Evolutionary conservation across 2,113 vertebrate species (phyloP), one percentile per base, ranked within the genome.

Genomic region (Cheilinus undulatus): DNA sequence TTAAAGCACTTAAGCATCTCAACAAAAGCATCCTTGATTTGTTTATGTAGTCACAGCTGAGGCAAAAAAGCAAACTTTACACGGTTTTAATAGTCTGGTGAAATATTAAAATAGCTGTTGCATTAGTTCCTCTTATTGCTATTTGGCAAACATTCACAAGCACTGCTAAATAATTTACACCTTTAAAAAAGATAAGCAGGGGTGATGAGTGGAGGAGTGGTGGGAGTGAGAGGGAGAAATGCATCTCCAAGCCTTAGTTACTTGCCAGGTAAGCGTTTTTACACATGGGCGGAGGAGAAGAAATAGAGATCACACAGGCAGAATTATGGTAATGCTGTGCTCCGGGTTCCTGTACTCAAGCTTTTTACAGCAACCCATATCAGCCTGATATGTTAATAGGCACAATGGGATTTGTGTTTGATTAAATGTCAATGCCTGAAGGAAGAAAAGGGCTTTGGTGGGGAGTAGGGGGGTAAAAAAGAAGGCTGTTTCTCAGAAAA

Each of bases 401-500:
- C 91, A 91, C 83, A 87, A 84, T 89, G 89, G 50, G 88, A 86
- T 91, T 93, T 90, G 85, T 78, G 72, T 76, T 86, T 93, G 91
- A 95, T 95, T 94, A 94, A 93, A 90, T 90, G 91, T 78, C 78
- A 89, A 67, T 73, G 88, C 78, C 88, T 85, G 76, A 76, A 92
- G 86, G 91, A 23, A n/a, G 85, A 88, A 87, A 86, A 80, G 60
- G 36, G 87, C 76, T 72, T 80, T 62, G 74, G 88, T 86, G 71
- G 40, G 84, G 74, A 59, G 51, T 46, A 11, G 46, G 19, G 23
- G 38, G 23, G 11, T 42, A 17, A 75, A 73, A 77, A 66, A 57
- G 78, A 40, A 19, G 46, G 32, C 3, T 14, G 64, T 78, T 84
- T 84, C 77, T 74, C 60, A 56, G 77, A 82, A 77, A 74, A 84